phyloP scores from a whole-genome alignment of 1,140 invertebrate species.

The Gerris buenoi region DNA sequence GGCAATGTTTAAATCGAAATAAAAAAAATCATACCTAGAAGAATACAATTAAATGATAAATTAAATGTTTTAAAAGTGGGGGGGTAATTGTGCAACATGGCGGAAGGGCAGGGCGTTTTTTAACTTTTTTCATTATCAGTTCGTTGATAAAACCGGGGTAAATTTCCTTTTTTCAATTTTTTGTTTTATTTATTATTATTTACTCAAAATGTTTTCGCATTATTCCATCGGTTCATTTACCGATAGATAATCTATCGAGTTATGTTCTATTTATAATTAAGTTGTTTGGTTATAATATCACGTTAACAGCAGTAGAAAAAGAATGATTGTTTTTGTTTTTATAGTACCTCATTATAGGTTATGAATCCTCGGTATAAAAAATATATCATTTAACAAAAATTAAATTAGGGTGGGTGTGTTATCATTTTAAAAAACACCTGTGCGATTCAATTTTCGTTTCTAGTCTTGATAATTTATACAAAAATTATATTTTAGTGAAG shows the following conservation, averaged over 20 bases:
- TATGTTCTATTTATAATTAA: constrained; percentile 2
- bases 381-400: no score
- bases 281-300: background rate
- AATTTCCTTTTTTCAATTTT: no score
- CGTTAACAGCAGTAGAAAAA: background rate
- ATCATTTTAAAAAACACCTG: constrained; percentile 17
- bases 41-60: constrained; percentile 18
- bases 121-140: no score
- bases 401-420: constrained; percentile 2
- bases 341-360: no score
- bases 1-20: background rate
- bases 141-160: no score
- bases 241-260: background rate
- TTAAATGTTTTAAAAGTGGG: constrained; percentile 17
- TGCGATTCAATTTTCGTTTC: constrained; percentile 14
- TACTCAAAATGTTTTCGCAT: background rate
- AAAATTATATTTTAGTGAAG: background rate
- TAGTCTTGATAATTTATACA: background rate
- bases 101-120: constrained; percentile 21
- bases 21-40: constrained; percentile 9
- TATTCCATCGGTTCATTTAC: background rate
- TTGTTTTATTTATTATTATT: constrained; percentile 3
- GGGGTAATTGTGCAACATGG: constrained; percentile 21
- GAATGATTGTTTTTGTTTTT: no score
- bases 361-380: no score